phyloP scores from a whole-genome alignment of 2,113 vertebrate genomes.

The Ameiurus melas region DNA sequence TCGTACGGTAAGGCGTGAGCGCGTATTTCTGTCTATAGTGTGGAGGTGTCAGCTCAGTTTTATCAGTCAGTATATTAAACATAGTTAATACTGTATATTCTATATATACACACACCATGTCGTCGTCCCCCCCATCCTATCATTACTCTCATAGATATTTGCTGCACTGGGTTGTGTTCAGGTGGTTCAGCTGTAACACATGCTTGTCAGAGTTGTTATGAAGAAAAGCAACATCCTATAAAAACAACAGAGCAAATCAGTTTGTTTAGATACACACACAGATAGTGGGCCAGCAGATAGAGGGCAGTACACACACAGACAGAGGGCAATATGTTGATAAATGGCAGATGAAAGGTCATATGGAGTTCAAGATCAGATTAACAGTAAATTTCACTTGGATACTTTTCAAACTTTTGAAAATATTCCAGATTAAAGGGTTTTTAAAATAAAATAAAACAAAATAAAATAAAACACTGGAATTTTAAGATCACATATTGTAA shows the following conservation, averaged over 20 bases:
- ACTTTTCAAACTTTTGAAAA: background rate
- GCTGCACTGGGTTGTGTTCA: conserved; percentile 14
- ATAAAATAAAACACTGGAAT: background rate
- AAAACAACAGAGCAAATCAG: background rate
- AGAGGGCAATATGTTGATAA: conserved; percentile 1
- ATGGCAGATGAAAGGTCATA: conserved; percentile 14
- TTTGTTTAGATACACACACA: conserved; percentile 1
- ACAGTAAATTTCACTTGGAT: background rate
- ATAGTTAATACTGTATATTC: conserved; percentile 20
- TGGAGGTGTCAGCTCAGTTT: conserved; percentile 40
- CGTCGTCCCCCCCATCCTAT: conserved; percentile 19
- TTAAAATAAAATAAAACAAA: background rate
- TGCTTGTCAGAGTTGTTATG: background rate
- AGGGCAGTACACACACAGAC: background rate
- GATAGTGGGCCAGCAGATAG: conserved; percentile 3
- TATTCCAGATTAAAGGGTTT: background rate
- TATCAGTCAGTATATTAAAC: conserved; percentile 29
- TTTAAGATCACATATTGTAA: background rate
- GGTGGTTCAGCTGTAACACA: background rate
- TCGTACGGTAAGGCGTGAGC: conserved; percentile 44
- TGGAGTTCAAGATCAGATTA: conserved; percentile 32
- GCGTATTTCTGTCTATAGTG: conserved; percentile 27
- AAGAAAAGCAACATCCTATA: background rate
- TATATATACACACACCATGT: conserved; percentile 24
- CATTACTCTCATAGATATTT: conserved; percentile 23